These are phyloP conservation scores for Mesorhabditis sp. DNA, from an alignment of 2,888 invertebrate genomes.

Conservation along the genomic window DNA sequence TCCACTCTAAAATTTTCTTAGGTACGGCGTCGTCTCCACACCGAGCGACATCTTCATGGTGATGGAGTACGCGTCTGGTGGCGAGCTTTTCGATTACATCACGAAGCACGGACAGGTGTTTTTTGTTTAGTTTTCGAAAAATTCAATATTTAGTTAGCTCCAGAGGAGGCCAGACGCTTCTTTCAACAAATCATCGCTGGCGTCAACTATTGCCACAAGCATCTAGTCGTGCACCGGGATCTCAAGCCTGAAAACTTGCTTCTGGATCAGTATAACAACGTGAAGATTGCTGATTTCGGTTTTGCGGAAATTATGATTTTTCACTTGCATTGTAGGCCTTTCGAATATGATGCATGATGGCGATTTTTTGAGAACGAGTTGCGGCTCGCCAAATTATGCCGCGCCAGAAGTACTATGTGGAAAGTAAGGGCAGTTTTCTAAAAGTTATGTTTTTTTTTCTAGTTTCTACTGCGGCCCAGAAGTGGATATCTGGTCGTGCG, in stretches of 20 bases:
- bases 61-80: slow-evolving; percentile 99
- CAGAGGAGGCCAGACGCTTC: slow-evolving; percentile 89
- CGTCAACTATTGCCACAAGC: slow-evolving; percentile 93
- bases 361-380: slow-evolving; percentile 90
- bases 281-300: slow-evolving; percentile 88
- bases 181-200: slow-evolving; percentile 90
- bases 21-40: slow-evolving; percentile 88
- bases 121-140: not conserved
- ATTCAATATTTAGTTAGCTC: slow-evolving; percentile 70
- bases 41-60: slow-evolving; percentile 99
- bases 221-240: slow-evolving; percentile 98
- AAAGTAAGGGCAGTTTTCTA: not conserved
- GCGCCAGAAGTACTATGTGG: slow-evolving; percentile 80
- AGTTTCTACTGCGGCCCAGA: slow-evolving; percentile 92
- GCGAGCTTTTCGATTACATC: slow-evolving; percentile 97
- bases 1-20: slow-evolving; percentile 51
- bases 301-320: slow-evolving; percentile 27
- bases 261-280: slow-evolving; percentile 66
- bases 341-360: slow-evolving; percentile 99
- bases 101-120: slow-evolving; percentile 86
- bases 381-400: slow-evolving; percentile 97
- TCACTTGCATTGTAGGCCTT: slow-evolving; percentile 68
- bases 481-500: slow-evolving; percentile 98
- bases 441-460: not conserved
- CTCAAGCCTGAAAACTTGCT: slow-evolving; percentile 76